Evolutionary conservation across 2,888 invertebrate species (phyloP), one percentile per base, ranked within the genome.

Genomic region (Synanthedon andrenaeformis): DNA sequence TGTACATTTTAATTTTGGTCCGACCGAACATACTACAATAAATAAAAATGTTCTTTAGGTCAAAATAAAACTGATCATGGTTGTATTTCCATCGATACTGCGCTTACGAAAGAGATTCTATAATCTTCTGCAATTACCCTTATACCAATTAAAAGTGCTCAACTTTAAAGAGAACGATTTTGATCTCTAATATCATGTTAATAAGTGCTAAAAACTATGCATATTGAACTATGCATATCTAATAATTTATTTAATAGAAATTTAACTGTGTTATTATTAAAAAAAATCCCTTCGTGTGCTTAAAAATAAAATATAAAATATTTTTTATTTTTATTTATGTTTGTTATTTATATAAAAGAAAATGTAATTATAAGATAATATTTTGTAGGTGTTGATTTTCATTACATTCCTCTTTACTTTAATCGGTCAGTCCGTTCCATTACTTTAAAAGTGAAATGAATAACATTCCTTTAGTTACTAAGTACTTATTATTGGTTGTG

Each of bases 401-500:
- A 64, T 63, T 63, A 64, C 67, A 62, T 59, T 69, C 62, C 64
- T 63, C 61, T 35, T 61, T 65, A 63, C 58, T 70, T 66, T 66
- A 63, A 70, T 74, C 62, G 66, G 70, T 75, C 66, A 67, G 69
- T 76, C 71, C 70, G 67, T 78, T 76, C 73, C 74, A 75, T 74
- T 76, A 65, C 66, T 70, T 62, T 61, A 56, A 57, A 63, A 60
- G 59, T 61, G 66, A 66, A 65, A 65, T 69, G 73, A 78, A 75
- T 75, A 76, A 76, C 83, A 88, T 87, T 88, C 87, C 88, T 82
- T 79, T 88, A 88, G 86, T 73, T 74, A 64, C 72, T 86, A 86
- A 86, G 87, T 88, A 88, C 87, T 87, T 88, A 87, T 83, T 87
- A 86, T 88, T 82, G 88, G 88, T 89, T 89, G 87, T 88, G 88